Evolutionary conservation across 2,888 invertebrate genomes (phyloP).

Genomic region (Gisinianus flammeolus): DNA sequence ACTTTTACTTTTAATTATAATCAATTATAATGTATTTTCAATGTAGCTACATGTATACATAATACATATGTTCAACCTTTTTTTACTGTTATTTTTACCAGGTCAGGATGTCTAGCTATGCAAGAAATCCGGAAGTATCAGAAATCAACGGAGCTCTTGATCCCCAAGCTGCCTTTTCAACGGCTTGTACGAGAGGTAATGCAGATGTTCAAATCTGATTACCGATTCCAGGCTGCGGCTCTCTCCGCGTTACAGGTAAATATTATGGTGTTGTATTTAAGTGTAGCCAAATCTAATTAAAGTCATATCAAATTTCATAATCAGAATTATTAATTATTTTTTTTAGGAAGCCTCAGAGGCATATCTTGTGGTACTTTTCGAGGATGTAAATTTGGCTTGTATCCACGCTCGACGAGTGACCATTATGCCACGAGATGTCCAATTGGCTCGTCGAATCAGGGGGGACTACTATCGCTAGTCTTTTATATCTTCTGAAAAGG

Average conservation of each 20-base stretch:
- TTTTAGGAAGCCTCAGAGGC: slow-evolving; percentile 62
- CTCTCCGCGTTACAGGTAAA: slow-evolving; percentile 61
- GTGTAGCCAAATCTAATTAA: too few relatives aligned
- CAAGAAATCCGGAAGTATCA: slow-evolving; percentile 72
- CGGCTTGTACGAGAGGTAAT: slow-evolving; percentile 67
- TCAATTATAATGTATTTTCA: not conserved
- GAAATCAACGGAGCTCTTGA: slow-evolving; percentile 66
- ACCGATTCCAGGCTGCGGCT: slow-evolving; percentile 63
- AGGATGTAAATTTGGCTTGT: slow-evolving; percentile 29
- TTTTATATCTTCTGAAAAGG: too few relatives aligned
- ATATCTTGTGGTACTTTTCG: slow-evolving; percentile 73
- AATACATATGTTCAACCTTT: not conserved
- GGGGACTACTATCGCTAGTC: slow-evolving; percentile 24
- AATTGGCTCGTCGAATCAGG: slow-evolving; percentile 31
- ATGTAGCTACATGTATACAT: too few relatives aligned
- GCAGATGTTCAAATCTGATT: slow-evolving; percentile 64
- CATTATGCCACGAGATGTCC: slow-evolving; percentile 32
- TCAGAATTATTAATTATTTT: too few relatives aligned
- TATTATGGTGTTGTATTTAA: not conserved
- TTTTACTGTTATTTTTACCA: slow-evolving; percentile 37
- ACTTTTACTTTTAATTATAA: not conserved
- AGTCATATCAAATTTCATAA: not conserved
- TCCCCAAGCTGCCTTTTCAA: slow-evolving; percentile 66
- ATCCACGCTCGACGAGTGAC: slow-evolving; percentile 34
- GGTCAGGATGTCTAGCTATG: slow-evolving; percentile 73